A percentile compares a stretch with the other conserved stretches of the same genome.
Conservation (phyloP, 23 tunicate species). For the Trididemnum nubilum region DNA sequence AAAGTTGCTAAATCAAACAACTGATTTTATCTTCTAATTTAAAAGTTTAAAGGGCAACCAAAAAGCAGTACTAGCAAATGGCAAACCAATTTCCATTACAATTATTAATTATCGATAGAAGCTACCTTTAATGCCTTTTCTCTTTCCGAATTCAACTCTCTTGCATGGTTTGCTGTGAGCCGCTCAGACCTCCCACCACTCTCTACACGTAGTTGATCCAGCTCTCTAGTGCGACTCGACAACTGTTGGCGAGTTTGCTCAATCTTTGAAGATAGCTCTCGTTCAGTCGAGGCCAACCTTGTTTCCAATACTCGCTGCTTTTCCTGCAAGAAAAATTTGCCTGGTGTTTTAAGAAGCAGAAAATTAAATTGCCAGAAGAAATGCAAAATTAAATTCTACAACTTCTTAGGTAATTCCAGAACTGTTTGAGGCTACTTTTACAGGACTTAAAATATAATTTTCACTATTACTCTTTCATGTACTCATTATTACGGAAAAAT, state of each 20-base stretch:
- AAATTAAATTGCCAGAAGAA: neutral
- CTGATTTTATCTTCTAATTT: too few relatives aligned
- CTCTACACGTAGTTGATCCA: slow-evolving; percentile 66
- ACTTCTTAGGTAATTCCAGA: neutral
- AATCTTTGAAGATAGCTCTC: slow-evolving; percentile 50
- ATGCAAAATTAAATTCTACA: neutral
- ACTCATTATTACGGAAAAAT: too few relatives aligned
- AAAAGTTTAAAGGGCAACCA: too few relatives aligned
- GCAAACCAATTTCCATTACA: too few relatives aligned
- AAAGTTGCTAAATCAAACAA: too few relatives aligned
- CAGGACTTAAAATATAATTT: too few relatives aligned
- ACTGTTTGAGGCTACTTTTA: too few relatives aligned
- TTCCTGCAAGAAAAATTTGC: slow-evolving; percentile 36
- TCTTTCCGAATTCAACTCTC: slow-evolving; percentile 74
- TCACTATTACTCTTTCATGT: too few relatives aligned
- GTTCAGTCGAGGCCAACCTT: slow-evolving; percentile 46
- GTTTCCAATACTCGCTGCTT: slow-evolving; percentile 37
- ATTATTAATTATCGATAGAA: too few relatives aligned
- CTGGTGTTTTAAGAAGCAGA: neutral
- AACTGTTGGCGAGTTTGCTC: slow-evolving; percentile 67
- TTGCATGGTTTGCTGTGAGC: slow-evolving; percentile 60
- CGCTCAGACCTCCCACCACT: slow-evolving; percentile 81
- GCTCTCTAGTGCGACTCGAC: slow-evolving; percentile 40
- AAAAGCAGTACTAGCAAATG: too few relatives aligned
- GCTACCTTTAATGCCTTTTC: slow-evolving; percentile 76